Percentiles rank a stretch among this genome's conserved stretches.
Conservation (phyloP, 2,797 vertebrate species). For the Zenarchopterus dispar region DNA sequence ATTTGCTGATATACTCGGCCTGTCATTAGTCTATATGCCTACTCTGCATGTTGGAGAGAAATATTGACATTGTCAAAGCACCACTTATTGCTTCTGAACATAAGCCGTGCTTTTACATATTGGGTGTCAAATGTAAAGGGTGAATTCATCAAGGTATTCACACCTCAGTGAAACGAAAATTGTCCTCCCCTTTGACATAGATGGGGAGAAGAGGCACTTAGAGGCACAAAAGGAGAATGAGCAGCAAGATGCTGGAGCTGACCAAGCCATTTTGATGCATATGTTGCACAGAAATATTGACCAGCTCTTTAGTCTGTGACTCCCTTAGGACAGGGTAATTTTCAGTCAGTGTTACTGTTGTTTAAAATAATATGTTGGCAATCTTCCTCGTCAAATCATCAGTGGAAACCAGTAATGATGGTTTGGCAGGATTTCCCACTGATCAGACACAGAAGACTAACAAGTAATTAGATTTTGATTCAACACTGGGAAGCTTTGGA, state of each 20-base stretch:
- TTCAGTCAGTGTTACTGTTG: constrained; percentile 83
- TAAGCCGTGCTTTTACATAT: constrained; percentile 66
- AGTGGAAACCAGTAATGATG: constrained; percentile 66
- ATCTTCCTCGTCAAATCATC: constrained; percentile 72
- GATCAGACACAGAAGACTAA: constrained; percentile 34
- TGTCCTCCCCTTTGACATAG: constrained; percentile 53
- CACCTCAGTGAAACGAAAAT: constrained; percentile 64
- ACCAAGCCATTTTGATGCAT: constrained; percentile 79
- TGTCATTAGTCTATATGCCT: constrained; percentile 75
- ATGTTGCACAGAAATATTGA: constrained; percentile 83
- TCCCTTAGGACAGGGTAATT: constrained; percentile 81
- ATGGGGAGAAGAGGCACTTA: constrained; percentile 71
- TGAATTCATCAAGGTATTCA: constrained; percentile 72
- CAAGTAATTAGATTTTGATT: constrained; percentile 49
- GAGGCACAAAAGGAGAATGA: constrained; percentile 50
- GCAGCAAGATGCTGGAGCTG: constrained; percentile 67
- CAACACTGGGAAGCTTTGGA: constrained; percentile 25
- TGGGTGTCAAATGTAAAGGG: constrained; percentile 70
- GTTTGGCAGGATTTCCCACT: constrained; percentile 52
- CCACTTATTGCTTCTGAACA: constrained; percentile 64
- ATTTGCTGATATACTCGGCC: constrained; percentile 73
- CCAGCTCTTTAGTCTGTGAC: constrained; percentile 82
- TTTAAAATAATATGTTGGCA: constrained; percentile 81
- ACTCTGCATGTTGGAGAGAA: constrained; percentile 75
- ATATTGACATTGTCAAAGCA: constrained; percentile 77